Conservation (phyloP, 64 coral and sea anemone species). For the Stichodactyla mertensii region DNA sequence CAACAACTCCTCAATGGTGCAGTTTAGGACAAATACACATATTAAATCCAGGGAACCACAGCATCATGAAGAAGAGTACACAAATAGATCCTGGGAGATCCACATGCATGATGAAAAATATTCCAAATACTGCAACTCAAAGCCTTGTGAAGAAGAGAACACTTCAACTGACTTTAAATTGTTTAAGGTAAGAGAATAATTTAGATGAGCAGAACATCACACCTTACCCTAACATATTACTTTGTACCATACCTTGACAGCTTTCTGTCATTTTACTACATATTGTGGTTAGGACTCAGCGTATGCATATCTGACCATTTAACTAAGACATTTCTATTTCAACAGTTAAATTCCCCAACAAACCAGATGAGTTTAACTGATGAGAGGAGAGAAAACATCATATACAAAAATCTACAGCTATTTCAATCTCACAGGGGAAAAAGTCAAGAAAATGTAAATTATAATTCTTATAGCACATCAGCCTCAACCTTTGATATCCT, state of each 20-base stretch:
- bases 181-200: neutral
- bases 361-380: neutral
- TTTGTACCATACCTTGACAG: no score
- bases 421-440: neutral
- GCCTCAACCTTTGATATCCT: neutral
- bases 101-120: neutral
- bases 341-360: neutral
- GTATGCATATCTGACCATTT: neutral
- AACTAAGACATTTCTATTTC: neutral
- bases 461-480: neutral
- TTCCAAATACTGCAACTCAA: neutral
- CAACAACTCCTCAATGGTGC: neutral
- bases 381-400: neutral
- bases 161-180: neutral
- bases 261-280: no score
- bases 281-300: neutral
- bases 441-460: neutral
- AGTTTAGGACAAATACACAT: neutral
- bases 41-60: neutral
- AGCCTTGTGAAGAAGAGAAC: neutral
- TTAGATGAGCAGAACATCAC: neutral
- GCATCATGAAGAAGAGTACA: neutral
- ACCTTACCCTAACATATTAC: no score
- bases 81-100: neutral
- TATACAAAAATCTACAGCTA: neutral